These are phyloP conservation scores for Pollicipes pollicipes DNA, from an alignment of 1,140 invertebrate species.

Conservation along the genomic window DNA sequence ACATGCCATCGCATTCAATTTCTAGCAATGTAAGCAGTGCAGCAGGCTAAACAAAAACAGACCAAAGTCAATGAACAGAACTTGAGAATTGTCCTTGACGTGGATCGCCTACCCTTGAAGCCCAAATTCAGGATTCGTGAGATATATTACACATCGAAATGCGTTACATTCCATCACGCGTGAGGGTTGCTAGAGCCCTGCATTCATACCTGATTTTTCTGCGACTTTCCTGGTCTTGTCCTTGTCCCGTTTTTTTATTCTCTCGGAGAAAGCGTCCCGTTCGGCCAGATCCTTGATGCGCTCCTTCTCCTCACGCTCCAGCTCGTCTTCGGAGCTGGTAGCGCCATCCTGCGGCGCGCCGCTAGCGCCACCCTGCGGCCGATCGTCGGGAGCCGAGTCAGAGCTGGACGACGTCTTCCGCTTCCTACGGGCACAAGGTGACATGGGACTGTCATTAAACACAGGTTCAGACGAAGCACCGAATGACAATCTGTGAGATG, in stretches of 20 bases:
- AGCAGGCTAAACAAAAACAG: neutral
- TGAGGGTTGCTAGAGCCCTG: slow-evolving; percentile 9
- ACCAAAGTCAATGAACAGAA: neutral
- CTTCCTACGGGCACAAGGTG: neutral
- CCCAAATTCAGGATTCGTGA: too few relatives aligned
- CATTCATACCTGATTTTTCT: slow-evolving; percentile 33
- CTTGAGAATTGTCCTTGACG: too few relatives aligned
- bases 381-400: neutral
- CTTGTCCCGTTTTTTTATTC: slow-evolving; percentile 79
- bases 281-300: slow-evolving; percentile 66
- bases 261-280: slow-evolving; percentile 79
- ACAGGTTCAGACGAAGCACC: too few relatives aligned
- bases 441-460: too few relatives aligned
- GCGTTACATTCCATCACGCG: slow-evolving; percentile 3
- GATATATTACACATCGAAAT: too few relatives aligned
- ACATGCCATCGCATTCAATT: too few relatives aligned
- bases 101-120: too few relatives aligned
- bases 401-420: neutral
- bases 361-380: neutral
- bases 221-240: slow-evolving; percentile 66
- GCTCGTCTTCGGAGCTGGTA: slow-evolving; percentile 21
- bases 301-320: slow-evolving; percentile 42
- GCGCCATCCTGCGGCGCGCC: neutral
- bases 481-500: too few relatives aligned
- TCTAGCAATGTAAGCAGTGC: too few relatives aligned